A percentile compares a stretch with the other conserved stretches of the same genome.
phyloP scores from a whole-genome alignment of 2,797 vertebrate species.

The Leucoraja ocellata region DNA sequence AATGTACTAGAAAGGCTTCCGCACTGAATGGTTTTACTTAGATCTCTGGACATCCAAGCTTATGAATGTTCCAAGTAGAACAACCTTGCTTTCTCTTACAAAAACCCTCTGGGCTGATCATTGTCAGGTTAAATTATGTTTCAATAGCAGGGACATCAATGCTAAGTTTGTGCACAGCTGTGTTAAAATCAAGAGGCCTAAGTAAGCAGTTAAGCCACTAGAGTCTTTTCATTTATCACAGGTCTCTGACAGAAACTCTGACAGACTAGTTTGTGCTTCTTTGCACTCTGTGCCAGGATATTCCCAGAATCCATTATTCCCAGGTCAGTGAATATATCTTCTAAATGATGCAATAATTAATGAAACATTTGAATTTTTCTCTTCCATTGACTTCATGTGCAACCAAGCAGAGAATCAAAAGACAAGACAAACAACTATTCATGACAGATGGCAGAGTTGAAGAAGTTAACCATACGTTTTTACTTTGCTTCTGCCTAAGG shows the following conservation, averaged over 20 bases:
- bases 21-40: conserved; percentile 60
- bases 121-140: conserved; percentile 80
- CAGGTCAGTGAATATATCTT: conserved; percentile 29
- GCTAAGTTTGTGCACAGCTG: conserved; percentile 67
- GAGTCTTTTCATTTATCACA: conserved; percentile 75
- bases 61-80: conserved; percentile 59
- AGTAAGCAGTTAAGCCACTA: conserved; percentile 68
- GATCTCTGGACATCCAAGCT: conserved; percentile 61
- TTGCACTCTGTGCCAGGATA: conserved; percentile 20
- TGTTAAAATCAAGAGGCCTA: conserved; percentile 77
- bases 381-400: conserved; percentile 34
- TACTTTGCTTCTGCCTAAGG: neutral
- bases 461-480: conserved; percentile 2
- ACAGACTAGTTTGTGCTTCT: conserved; percentile 26
- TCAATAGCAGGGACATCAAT: conserved; percentile 73
- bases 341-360: conserved; percentile 38
- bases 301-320: conserved; percentile 32
- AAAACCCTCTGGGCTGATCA: conserved; percentile 72
- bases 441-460: conserved; percentile 18
- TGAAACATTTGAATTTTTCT: conserved; percentile 37
- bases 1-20: conserved; percentile 90
- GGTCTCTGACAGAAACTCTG: conserved; percentile 54
- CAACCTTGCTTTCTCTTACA: conserved; percentile 74
- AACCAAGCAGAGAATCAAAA: conserved; percentile 11
- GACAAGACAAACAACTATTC: conserved; percentile 32